These are phyloP conservation scores for Pelosia muscerda DNA, from an alignment of 2,888 invertebrate genomes.

Conservation along the genomic window DNA sequence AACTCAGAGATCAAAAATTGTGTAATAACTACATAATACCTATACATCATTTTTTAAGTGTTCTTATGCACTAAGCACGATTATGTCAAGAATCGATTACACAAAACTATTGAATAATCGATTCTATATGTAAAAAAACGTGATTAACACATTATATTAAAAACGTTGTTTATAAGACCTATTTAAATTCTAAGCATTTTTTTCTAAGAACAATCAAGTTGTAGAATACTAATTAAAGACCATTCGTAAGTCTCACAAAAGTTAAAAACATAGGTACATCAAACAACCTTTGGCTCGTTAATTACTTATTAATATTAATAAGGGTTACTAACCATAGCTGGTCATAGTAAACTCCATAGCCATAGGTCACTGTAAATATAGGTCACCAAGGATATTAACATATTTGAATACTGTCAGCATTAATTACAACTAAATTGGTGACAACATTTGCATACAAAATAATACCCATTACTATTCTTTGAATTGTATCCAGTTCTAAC, in stretches of 20 bases:
- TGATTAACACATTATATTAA: too few species aligned
- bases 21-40: neutral
- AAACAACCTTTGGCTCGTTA: neutral
- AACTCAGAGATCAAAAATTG: neutral
- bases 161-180: neutral
- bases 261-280: neutral
- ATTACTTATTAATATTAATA: conserved; percentile 10
- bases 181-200: neutral
- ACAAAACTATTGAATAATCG: too few species aligned
- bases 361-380: conserved; percentile 11
- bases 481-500: neutral
- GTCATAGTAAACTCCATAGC: neutral
- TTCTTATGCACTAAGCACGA: too few species aligned
- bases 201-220: neutral
- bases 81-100: too few species aligned
- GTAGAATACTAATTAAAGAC: neutral
- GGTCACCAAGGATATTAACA: conserved; percentile 11
- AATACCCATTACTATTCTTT: neutral
- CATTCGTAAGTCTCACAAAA: neutral
- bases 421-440: conserved; percentile 19
- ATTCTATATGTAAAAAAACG: too few species aligned
- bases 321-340: neutral
- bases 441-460: conserved; percentile 9
- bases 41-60: neutral
- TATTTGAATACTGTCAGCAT: conserved; percentile 5